phyloP scores from a whole-genome alignment of 2,888 invertebrate genomes.

The Caenorhabditis doughertyi region DNA sequence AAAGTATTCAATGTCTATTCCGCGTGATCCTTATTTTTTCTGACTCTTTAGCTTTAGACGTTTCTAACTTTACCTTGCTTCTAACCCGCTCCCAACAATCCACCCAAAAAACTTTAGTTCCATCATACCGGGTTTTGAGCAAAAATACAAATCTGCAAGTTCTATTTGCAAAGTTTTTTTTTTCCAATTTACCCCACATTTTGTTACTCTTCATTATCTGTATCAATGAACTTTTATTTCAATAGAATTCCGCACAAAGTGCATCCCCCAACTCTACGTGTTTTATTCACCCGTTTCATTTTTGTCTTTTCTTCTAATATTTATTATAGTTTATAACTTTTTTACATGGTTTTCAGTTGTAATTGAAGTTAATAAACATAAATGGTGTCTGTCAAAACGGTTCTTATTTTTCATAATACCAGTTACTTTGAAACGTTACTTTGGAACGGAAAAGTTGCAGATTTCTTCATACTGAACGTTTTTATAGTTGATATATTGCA shows the following conservation, averaged over 20 bases:
- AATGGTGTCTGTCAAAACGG: slow-evolving; percentile 12
- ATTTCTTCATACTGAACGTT: no score
- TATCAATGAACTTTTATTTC: slow-evolving; percentile 24
- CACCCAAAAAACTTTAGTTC: slow-evolving; percentile 31
- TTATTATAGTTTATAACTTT: slow-evolving; percentile 37
- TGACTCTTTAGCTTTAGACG: slow-evolving; percentile 57
- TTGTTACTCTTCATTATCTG: slow-evolving; percentile 20
- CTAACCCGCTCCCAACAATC: slow-evolving; percentile 4
- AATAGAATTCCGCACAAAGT: slow-evolving; percentile 55
- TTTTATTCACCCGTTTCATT: slow-evolving; percentile 39
- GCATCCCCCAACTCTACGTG: slow-evolving; percentile 40
- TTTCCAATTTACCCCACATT: not conserved
- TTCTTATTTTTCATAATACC: no score
- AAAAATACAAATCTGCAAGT: slow-evolving; percentile 37
- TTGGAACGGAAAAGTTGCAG: no score
- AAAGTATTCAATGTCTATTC: slow-evolving; percentile 21
- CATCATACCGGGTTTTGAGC: slow-evolving; percentile 33
- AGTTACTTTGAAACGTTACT: no score
- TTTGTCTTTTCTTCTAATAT: slow-evolving; percentile 20
- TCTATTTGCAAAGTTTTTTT: slow-evolving; percentile 23
- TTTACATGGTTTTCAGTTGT: slow-evolving; percentile 25
- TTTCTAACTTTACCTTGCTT: slow-evolving; percentile 43
- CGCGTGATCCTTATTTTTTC: slow-evolving; percentile 35
- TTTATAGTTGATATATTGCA: no score
- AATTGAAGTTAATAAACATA: slow-evolving; percentile 27